Evolutionary conservation across 1,140 invertebrate genomes (phyloP).

Genomic region (Steinernema khuongi): DNA sequence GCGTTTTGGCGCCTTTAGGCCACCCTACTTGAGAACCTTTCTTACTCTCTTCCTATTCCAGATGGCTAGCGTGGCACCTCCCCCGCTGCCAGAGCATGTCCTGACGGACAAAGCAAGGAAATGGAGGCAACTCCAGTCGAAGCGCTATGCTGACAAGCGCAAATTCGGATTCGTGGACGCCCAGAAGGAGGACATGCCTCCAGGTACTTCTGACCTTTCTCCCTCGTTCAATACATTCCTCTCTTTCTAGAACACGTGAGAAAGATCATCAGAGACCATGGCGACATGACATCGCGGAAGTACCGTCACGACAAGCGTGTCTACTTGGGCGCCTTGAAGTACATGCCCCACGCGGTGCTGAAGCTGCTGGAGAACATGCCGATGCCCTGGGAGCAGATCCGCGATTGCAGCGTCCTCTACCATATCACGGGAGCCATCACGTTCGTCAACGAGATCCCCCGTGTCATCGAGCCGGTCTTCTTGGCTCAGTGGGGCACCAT

Average conservation of each 20-base stretch:
- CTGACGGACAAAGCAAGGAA: constrained; percentile 72
- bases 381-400: constrained; percentile 99
- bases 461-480: constrained; percentile 97
- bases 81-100: constrained; percentile 24
- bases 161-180: constrained; percentile 98
- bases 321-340: constrained; percentile 92
- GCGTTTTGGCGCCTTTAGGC: not conserved
- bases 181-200: constrained; percentile 99
- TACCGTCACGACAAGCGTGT: constrained; percentile 98
- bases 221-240: constrained; percentile 8
- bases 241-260: constrained; percentile 76
- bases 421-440: constrained; percentile 82
- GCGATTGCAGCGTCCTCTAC: constrained; percentile 81
- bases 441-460: constrained; percentile 99
- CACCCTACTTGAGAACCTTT: not conserved
- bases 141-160: constrained; percentile 91
- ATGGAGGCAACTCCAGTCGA: constrained; percentile 97
- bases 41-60: not conserved
- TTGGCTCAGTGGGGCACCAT: constrained; percentile 99
- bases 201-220: constrained; percentile 59
- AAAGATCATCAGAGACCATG: constrained; percentile 98
- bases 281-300: constrained; percentile 97
- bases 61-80: not conserved
- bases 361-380: constrained; percentile 99
- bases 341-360: constrained; percentile 99